phyloP scores from a whole-genome alignment of 2,797 vertebrate species.

The Holocentrus rufus region DNA sequence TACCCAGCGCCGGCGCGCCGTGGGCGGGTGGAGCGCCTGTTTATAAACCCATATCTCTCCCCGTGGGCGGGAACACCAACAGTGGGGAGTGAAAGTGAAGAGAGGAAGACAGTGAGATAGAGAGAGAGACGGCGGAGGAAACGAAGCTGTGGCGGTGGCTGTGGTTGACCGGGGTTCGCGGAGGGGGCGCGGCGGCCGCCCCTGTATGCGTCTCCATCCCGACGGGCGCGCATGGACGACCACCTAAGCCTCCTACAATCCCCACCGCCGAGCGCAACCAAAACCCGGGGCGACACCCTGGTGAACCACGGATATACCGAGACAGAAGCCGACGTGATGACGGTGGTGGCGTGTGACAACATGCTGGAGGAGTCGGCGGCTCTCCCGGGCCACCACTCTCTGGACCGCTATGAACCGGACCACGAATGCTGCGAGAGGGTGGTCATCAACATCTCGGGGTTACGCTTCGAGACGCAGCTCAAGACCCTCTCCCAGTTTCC shows the following conservation, averaged over 20 bases:
- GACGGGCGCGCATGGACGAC: slow-evolving; percentile 88
- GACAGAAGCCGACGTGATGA: slow-evolving; percentile 88
- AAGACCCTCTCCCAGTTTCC: slow-evolving; percentile 97
- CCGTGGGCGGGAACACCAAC: slow-evolving; percentile 81
- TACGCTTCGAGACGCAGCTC: slow-evolving; percentile 97
- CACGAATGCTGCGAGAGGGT: slow-evolving; percentile 97
- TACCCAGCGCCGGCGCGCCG: slow-evolving; percentile 60
- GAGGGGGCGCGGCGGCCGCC: slow-evolving; percentile 83
- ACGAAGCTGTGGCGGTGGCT: slow-evolving; percentile 74
- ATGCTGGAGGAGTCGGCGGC: slow-evolving; percentile 88
- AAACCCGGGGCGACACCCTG: slow-evolving; percentile 83
- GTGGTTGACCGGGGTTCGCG: slow-evolving; percentile 77
- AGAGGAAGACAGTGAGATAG: slow-evolving; percentile 55
- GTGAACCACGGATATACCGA: slow-evolving; percentile 89
- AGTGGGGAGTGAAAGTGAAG: slow-evolving; percentile 70
- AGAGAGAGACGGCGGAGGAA: slow-evolving; percentile 56
- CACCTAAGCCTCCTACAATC: slow-evolving; percentile 92
- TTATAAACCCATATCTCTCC: slow-evolving; percentile 79
- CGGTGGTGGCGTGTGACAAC: slow-evolving; percentile 91
- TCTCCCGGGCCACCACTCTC: slow-evolving; percentile 83
- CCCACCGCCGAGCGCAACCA: slow-evolving; percentile 84
- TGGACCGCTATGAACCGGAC: slow-evolving; percentile 85
- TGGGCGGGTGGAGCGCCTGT: slow-evolving; percentile 79
- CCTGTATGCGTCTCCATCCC: slow-evolving; percentile 77
- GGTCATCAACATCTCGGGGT: slow-evolving; percentile 97